phyloP scores from a whole-genome alignment of 53 echinoderm and acorn worm genomes.

The Luidia sarsii region DNA sequence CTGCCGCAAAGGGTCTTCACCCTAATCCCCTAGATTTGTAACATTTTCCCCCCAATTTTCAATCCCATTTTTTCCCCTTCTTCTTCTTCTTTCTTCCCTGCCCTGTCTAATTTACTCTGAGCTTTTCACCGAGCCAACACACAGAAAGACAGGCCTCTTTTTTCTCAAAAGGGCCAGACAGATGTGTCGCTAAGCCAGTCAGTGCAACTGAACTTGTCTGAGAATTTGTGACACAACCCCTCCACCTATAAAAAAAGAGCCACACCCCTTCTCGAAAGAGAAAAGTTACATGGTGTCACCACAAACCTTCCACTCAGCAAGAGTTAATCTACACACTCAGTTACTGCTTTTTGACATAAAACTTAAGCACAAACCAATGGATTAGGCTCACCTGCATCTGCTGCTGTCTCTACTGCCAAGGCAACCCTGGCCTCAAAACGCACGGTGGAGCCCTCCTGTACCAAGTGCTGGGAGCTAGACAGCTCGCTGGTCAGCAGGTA shows the following conservation, averaged over 20 bases:
- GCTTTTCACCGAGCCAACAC: too few species aligned
- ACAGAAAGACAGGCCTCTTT: too few species aligned
- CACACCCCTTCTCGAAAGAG: too few species aligned
- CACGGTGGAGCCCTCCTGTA: conserved; percentile 68
- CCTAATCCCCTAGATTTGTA: conserved; percentile 26
- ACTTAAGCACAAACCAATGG: too few species aligned
- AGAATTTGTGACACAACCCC: not conserved
- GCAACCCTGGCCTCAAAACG: conserved; percentile 78
- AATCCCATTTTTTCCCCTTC: too few species aligned
- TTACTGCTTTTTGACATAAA: too few species aligned
- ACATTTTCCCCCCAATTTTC: conserved; percentile 9
- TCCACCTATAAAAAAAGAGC: not conserved
- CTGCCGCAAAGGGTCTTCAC: conserved; percentile 9
- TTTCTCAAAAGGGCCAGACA: conserved; percentile 43
- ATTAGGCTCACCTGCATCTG: conserved; percentile 75
- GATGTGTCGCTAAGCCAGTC: conserved; percentile 11
- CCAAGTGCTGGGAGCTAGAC: conserved; percentile 29
- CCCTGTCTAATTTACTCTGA: conserved; percentile 28
- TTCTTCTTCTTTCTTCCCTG: too few species aligned
- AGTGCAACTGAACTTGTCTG: not conserved
- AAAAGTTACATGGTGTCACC: too few species aligned
- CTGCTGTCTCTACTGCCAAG: conserved; percentile 51
- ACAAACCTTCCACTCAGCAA: too few species aligned
- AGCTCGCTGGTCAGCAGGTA: conserved; percentile 41
- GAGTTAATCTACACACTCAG: too few species aligned